Conservation (phyloP, 1,140 invertebrate genomes). For the Drosophila seguyi region DNA sequence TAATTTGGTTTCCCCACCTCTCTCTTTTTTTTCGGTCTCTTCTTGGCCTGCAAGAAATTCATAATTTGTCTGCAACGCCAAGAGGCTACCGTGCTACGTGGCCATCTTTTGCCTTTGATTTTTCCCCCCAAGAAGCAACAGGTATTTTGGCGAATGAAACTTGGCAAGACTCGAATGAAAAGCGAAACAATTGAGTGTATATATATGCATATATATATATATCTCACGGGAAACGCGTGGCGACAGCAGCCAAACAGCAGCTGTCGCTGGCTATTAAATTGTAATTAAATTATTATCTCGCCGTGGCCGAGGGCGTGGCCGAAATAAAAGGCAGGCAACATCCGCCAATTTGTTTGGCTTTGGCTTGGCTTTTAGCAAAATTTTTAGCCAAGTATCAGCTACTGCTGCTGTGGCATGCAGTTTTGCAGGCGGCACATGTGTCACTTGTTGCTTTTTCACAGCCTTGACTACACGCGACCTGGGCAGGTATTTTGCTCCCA, state of each 20-base stretch:
- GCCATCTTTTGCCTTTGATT: constrained; percentile 36
- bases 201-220: constrained; percentile 7
- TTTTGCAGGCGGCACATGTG: constrained; percentile 32
- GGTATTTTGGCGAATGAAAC: constrained; percentile 37
- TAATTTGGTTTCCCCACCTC: constrained; percentile 62
- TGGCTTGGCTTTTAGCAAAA: constrained; percentile 15
- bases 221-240: constrained; percentile 39
- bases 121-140: constrained; percentile 26
- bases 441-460: constrained; percentile 24
- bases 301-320: constrained; percentile 34
- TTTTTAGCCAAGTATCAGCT: constrained; percentile 24
- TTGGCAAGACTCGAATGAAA: constrained; percentile 30
- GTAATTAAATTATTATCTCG: constrained; percentile 77
- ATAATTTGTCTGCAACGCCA: constrained; percentile 64
- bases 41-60: constrained; percentile 54
- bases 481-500: constrained; percentile 23
- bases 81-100: constrained; percentile 69
- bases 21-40: constrained; percentile 29
- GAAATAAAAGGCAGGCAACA: constrained; percentile 61
- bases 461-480: constrained; percentile 50
- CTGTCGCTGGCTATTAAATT: constrained; percentile 67
- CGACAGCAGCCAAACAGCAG: constrained; percentile 40
- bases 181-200: constrained; percentile 36
- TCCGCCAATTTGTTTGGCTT: constrained; percentile 65
- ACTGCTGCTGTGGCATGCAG: constrained; percentile 24